phyloP scores from a whole-genome alignment of 2,888 invertebrate species.

The Gerris lacustris region DNA sequence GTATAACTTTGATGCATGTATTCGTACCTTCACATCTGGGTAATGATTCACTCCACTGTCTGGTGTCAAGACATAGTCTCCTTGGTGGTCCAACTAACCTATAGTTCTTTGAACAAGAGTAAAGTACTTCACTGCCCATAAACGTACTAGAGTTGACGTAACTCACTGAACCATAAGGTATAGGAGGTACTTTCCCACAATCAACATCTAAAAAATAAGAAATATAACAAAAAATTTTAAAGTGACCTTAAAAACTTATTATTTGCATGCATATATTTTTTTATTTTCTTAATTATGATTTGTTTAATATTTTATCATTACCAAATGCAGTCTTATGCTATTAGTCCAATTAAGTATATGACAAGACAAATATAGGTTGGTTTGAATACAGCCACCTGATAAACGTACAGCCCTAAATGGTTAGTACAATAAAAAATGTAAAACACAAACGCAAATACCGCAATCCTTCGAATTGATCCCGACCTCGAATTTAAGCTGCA shows the following conservation, averaged over 20 bases:
- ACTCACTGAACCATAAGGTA: constrained; percentile 63
- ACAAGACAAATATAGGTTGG: too few relatives aligned
- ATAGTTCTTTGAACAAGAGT: constrained; percentile 68
- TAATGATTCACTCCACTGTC: constrained; percentile 68
- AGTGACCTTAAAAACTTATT: constrained; percentile 4
- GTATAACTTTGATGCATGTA: too few relatives aligned
- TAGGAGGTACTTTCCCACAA: constrained; percentile 69
- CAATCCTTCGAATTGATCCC: too few relatives aligned
- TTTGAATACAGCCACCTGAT: too few relatives aligned
- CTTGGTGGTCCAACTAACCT: constrained; percentile 60
- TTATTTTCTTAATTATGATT: constrained; percentile 5
- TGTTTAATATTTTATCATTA: too few relatives aligned
- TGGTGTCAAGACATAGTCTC: constrained; percentile 59
- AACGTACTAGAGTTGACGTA: constrained; percentile 68
- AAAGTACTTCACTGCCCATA: constrained; percentile 64
- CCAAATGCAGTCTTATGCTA: too few relatives aligned
- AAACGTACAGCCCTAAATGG: too few relatives aligned
- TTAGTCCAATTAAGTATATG: too few relatives aligned
- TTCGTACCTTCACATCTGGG: constrained; percentile 72
- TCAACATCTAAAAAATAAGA: constrained; percentile 55
- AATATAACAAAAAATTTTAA: too few relatives aligned
- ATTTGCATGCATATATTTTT: neutral
- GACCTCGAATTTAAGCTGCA: too few relatives aligned
- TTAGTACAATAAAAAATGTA: too few relatives aligned
- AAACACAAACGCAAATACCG: too few relatives aligned